These are phyloP conservation scores for Puma concolor DNA, from an alignment of 2,113 vertebrate genomes.

Conservation along the genomic window DNA sequence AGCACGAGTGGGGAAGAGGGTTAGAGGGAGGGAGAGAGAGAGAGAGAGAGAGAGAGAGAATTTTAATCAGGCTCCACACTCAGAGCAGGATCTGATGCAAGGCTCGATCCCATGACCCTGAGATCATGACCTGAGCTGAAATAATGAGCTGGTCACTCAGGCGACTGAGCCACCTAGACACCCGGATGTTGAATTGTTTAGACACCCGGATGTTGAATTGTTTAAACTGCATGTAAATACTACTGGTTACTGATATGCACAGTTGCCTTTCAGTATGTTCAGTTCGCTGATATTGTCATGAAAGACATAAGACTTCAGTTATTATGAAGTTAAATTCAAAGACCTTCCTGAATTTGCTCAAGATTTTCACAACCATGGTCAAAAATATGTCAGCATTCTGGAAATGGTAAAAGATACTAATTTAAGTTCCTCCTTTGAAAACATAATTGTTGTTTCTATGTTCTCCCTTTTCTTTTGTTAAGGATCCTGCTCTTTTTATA, in stretches of 20 bases:
- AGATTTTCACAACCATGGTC: constrained; percentile 86
- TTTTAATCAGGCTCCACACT: too few relatives aligned
- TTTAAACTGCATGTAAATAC: background rate
- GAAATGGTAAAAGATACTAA: constrained; percentile 69
- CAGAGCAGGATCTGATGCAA: too few relatives aligned
- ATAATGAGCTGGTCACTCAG: too few relatives aligned
- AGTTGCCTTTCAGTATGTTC: constrained; percentile 83
- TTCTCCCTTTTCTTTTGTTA: background rate
- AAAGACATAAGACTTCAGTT: constrained; percentile 89
- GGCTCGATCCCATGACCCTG: too few relatives aligned
- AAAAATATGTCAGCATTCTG: constrained; percentile 89
- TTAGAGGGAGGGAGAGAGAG: too few relatives aligned
- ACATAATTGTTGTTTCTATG: background rate
- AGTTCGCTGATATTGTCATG: constrained; percentile 90
- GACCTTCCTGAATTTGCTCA: constrained; percentile 86
- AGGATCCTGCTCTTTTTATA: background rate
- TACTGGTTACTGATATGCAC: background rate
- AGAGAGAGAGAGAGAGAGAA: too few relatives aligned
- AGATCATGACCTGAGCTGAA: too few relatives aligned
- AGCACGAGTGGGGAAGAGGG: too few relatives aligned
- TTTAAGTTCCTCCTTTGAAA: background rate
- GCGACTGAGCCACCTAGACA: too few relatives aligned
- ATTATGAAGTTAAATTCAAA: constrained; percentile 82
- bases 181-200: background rate
- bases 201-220: background rate